Evolutionary conservation across 2,888 invertebrate species (phyloP).

Genomic region (Erebia ligea): DNA sequence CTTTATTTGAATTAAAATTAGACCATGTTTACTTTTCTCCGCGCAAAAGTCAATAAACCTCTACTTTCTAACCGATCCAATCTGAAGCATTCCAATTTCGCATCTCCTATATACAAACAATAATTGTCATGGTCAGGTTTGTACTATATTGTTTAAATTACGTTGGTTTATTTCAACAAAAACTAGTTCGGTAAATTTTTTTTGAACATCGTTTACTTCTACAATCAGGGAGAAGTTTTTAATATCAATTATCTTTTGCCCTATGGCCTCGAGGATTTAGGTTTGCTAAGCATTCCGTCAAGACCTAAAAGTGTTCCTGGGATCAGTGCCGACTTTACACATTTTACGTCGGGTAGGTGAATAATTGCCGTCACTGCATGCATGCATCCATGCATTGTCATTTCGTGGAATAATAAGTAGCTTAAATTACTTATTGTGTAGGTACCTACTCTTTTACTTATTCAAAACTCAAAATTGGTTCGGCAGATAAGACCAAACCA

Average conservation of each 20-base stretch:
- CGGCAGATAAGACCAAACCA: background rate
- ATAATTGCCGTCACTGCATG: no score
- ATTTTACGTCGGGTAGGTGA: no score
- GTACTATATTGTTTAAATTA: background rate
- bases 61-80: slow-evolving; percentile 59
- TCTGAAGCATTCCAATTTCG: slow-evolving; percentile 37
- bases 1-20: slow-evolving; percentile 38
- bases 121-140: slow-evolving; percentile 1
- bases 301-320: background rate
- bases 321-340: background rate
- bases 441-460: no score
- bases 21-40: slow-evolving; percentile 47
- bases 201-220: background rate
- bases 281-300: background rate
- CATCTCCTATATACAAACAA: slow-evolving; percentile 24
- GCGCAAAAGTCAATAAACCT: slow-evolving; percentile 54
- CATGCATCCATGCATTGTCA: no score
- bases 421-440: no score
- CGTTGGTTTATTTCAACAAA: slow-evolving; percentile 2
- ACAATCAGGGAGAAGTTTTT: background rate
- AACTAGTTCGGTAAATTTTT: background rate
- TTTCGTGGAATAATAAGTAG: no score
- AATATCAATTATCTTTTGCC: background rate
- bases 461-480: no score
- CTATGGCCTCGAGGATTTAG: background rate